Conservation (phyloP, 2,797 vertebrate species). For the Morus bassanus region DNA sequence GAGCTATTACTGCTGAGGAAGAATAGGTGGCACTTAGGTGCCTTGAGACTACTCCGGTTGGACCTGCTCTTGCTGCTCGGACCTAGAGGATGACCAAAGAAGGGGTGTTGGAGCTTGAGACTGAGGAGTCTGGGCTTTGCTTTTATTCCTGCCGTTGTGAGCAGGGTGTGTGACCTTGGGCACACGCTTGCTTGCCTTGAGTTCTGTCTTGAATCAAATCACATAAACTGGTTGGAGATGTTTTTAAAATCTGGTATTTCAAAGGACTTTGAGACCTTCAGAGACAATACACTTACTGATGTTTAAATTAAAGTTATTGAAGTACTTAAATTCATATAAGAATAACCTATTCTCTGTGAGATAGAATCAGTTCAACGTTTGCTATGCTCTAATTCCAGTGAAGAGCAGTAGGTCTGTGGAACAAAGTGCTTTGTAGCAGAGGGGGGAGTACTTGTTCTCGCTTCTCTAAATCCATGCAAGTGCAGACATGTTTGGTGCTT, state of each 20-base stretch:
- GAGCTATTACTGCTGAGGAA: not conserved
- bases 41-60: not conserved
- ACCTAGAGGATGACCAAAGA: not conserved
- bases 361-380: not conserved
- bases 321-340: not conserved
- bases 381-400: not conserved
- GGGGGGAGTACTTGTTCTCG: not conserved
- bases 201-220: not conserved
- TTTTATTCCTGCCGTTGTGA: not conserved
- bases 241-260: not conserved
- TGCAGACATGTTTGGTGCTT: slow-evolving; percentile 34
- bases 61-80: not conserved
- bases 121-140: not conserved
- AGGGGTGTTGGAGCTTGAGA: not conserved
- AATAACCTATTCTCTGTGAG: not conserved
- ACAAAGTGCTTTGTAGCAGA: not conserved
- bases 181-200: not conserved
- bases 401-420: not conserved
- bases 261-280: not conserved
- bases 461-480: slow-evolving; percentile 4
- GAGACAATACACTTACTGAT: not conserved
- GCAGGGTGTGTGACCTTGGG: not conserved
- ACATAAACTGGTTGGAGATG: not conserved
- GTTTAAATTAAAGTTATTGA: not conserved
- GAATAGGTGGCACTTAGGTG: not conserved